Percentiles rank a stretch among this genome's conserved stretches.
phyloP scores from a whole-genome alignment of 1,140 invertebrate genomes.

The Drosophila varians region DNA sequence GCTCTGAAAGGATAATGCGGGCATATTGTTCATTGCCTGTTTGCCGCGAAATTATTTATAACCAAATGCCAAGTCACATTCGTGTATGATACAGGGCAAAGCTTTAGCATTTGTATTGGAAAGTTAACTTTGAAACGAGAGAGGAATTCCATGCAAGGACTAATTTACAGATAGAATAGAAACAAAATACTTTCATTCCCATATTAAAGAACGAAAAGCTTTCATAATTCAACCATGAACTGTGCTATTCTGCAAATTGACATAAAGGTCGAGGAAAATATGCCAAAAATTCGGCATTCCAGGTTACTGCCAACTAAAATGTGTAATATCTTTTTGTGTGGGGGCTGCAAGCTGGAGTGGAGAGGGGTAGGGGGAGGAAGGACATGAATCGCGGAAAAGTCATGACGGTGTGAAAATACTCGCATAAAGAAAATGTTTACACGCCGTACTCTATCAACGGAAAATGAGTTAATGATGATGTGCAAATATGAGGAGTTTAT shows the following conservation, averaged over 20 bases:
- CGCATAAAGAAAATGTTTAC: conserved; percentile 65
- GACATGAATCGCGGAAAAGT: conserved; percentile 32
- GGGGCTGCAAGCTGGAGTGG: too few relatives aligned
- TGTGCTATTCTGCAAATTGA: not conserved
- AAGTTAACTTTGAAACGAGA: not conserved
- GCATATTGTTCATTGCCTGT: not conserved
- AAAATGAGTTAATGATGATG: conserved; percentile 77
- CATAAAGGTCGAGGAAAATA: not conserved
- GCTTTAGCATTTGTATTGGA: not conserved
- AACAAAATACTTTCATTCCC: not conserved
- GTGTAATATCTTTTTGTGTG: conserved; percentile 16
- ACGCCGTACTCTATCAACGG: conserved; percentile 71
- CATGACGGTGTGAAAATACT: conserved; percentile 62
- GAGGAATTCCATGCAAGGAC: not conserved
- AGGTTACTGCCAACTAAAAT: conserved; percentile 21
- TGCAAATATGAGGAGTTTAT: conserved; percentile 57
- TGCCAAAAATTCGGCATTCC: not conserved
- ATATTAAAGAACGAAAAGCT: not conserved
- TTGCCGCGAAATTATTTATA: not conserved
- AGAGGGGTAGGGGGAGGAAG: too few relatives aligned
- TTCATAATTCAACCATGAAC: conserved; percentile 22
- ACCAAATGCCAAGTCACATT: conserved; percentile 13
- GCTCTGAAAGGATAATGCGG: conserved; percentile 54
- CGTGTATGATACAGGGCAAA: not conserved
- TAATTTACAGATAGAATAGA: not conserved